A percentile compares a stretch with the other conserved stretches of the same genome.
Evolutionary conservation across 35 echinoderm and acorn worm genomes (phyloP).

Genomic region (Nesometra sesokonis): DNA sequence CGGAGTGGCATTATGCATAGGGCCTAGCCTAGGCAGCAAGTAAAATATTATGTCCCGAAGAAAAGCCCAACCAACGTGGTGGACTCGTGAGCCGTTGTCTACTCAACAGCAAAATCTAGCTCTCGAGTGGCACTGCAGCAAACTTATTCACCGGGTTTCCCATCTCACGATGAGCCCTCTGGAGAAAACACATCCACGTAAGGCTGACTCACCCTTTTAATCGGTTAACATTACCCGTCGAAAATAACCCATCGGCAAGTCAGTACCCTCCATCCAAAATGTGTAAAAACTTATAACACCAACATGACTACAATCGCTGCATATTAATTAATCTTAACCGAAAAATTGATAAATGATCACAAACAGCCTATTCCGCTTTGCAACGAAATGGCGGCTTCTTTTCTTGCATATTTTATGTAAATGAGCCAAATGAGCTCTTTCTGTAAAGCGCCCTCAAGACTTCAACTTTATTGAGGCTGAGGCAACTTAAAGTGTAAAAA

Average conservation of each 20-base stretch:
- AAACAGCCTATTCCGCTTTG: background rate
- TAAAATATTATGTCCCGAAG: too few relatives aligned
- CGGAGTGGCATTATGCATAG: too few relatives aligned
- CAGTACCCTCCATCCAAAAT: background rate
- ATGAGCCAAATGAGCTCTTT: background rate
- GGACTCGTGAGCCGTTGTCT: too few relatives aligned
- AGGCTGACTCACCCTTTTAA: background rate
- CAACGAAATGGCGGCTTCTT: background rate
- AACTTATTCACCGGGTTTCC: background rate
- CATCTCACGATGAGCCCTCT: background rate
- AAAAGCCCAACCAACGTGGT: too few relatives aligned
- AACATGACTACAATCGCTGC: background rate
- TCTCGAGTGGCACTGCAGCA: too few relatives aligned
- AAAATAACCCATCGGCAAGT: background rate
- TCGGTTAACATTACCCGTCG: background rate
- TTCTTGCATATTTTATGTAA: constrained; percentile 1
- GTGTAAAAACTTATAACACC: background rate
- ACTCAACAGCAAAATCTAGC: too few relatives aligned
- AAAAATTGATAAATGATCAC: background rate
- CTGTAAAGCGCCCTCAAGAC: background rate
- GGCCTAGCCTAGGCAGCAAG: too few relatives aligned
- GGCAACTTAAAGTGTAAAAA: too few relatives aligned
- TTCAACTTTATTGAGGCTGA: too few relatives aligned
- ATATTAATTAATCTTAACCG: background rate
- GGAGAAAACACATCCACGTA: background rate